phyloP scores from a whole-genome alignment of 2,888 invertebrate species.

The Scrobipalpa costella region DNA sequence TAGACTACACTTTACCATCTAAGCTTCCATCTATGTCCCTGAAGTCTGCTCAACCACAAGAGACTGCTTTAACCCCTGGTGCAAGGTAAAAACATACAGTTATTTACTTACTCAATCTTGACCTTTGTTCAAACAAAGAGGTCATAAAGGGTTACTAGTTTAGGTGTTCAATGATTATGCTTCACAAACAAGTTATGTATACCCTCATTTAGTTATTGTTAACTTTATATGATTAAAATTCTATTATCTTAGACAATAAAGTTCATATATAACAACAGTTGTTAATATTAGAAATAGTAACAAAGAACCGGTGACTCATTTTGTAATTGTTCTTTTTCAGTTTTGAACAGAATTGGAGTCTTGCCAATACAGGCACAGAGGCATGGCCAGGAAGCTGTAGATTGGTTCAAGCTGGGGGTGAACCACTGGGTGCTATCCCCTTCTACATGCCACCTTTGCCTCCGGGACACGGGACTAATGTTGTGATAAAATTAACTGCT shows the following conservation, averaged over 20 bases:
- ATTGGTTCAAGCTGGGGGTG: conserved; percentile 87
- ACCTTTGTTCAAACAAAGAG: neutral
- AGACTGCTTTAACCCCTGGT: conserved; percentile 89
- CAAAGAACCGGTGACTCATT: neutral
- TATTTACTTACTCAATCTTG: neutral
- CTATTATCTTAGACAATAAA: too few species aligned
- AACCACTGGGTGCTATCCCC: conserved; percentile 67
- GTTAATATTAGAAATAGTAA: neutral
- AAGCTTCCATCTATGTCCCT: conserved; percentile 82
- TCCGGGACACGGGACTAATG: conserved; percentile 88
- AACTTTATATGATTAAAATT: too few species aligned
- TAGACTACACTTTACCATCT: conserved; percentile 90
- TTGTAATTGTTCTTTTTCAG: conserved; percentile 55
- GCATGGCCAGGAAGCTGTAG: conserved; percentile 93
- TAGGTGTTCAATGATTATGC: neutral
- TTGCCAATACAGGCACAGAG: conserved; percentile 93
- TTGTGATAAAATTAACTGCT: conserved; percentile 90
- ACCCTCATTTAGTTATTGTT: too few species aligned
- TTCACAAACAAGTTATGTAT: neutral
- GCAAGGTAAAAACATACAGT: conserved; percentile 75
- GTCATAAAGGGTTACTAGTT: neutral
- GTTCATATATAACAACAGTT: too few species aligned
- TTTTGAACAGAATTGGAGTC: conserved; percentile 93
- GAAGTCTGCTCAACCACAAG: conserved; percentile 72
- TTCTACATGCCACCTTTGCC: conserved; percentile 86